Conservation (phyloP, 1,140 invertebrate genomes). For the Cydia pomonella region DNA sequence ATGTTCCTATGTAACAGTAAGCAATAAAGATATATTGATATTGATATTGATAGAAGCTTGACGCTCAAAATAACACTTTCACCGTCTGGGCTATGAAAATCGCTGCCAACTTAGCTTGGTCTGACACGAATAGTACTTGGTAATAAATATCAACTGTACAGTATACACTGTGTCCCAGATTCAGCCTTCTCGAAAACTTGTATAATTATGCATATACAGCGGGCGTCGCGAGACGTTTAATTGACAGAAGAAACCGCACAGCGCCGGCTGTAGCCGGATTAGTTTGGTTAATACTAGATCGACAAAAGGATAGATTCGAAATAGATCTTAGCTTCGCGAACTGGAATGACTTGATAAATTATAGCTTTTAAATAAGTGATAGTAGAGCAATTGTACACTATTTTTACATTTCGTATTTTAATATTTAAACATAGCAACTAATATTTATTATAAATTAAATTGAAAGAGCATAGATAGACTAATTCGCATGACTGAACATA, state of each 20-base stretch:
- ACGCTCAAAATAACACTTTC: too few relatives aligned
- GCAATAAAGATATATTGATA: too few relatives aligned
- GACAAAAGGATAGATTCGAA: slow-evolving; percentile 26
- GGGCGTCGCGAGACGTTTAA: slow-evolving; percentile 18
- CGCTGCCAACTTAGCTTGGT: too few relatives aligned
- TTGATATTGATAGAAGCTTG: too few relatives aligned
- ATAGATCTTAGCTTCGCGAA: slow-evolving; percentile 17
- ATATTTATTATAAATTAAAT: too few relatives aligned
- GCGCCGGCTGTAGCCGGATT: slow-evolving; percentile 11
- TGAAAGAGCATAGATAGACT: too few relatives aligned
- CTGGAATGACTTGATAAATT: slow-evolving; percentile 1
- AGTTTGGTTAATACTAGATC: slow-evolving; percentile 7
- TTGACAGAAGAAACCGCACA: slow-evolving; percentile 30
- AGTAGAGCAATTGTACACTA: too few relatives aligned
- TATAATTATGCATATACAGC: slow-evolving; percentile 8
- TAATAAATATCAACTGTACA: not conserved
- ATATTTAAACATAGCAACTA: too few relatives aligned
- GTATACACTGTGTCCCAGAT: not conserved
- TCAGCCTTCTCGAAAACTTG: not conserved
- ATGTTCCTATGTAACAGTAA: too few relatives aligned
- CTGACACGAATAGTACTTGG: not conserved
- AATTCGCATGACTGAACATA: too few relatives aligned
- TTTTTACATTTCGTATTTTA: too few relatives aligned
- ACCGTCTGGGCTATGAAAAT: too few relatives aligned
- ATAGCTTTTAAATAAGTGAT: not conserved